phyloP scores from a whole-genome alignment of 2,888 invertebrate species.

The Barypeithes pellucidus region DNA sequence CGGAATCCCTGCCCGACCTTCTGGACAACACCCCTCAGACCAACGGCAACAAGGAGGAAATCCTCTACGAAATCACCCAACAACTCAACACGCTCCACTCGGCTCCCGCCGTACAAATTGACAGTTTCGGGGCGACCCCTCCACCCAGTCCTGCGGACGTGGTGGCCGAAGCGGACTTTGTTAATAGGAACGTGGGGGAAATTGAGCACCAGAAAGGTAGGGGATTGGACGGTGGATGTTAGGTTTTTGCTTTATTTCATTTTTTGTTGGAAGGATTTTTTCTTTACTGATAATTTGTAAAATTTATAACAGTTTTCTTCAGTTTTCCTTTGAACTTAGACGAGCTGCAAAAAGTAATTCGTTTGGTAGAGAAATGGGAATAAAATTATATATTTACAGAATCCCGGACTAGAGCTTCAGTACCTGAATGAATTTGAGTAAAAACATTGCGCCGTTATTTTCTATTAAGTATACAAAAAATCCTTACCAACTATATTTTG shows the following conservation, averaged over 20 bases:
- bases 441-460: no score
- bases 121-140: conserved; percentile 65
- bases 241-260: conserved; percentile 12
- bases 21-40: conserved; percentile 49
- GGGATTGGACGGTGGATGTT: conserved; percentile 33
- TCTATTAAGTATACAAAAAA: neutral
- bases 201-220: conserved; percentile 54
- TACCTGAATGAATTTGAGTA: no score
- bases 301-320: no score
- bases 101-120: conserved; percentile 43
- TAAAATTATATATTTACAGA: no score
- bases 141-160: conserved; percentile 65
- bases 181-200: conserved; percentile 54
- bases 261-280: conserved; percentile 32
- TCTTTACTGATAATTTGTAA: no score
- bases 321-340: no score
- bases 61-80: conserved; percentile 65
- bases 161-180: conserved; percentile 46
- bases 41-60: conserved; percentile 58
- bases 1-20: conserved; percentile 21
- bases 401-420: no score
- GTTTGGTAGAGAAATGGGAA: no score
- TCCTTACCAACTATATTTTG: conserved; percentile 18
- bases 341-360: no score
- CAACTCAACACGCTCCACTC: conserved; percentile 65